Evolutionary conservation across 2,888 invertebrate genomes (phyloP).

Genomic region (Callyntrura sp.): DNA sequence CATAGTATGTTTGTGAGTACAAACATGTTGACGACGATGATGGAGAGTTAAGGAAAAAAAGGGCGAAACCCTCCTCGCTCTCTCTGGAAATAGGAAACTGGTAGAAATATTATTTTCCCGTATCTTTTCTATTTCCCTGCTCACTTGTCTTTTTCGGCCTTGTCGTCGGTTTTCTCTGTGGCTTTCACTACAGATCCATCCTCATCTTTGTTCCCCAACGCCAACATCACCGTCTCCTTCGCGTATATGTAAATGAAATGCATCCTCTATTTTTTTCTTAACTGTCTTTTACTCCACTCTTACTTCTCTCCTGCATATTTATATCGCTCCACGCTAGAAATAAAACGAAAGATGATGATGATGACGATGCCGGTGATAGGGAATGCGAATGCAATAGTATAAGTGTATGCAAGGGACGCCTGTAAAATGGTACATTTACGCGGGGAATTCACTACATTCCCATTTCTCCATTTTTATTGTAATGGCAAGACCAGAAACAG

Average conservation of each 20-base stretch:
- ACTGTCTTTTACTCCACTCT: conserved; percentile 16
- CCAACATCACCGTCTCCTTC: conserved; percentile 25
- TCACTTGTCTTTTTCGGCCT: conserved; percentile 75
- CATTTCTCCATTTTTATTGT: conserved; percentile 31
- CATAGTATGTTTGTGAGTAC: not conserved
- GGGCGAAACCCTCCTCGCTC: conserved; percentile 72
- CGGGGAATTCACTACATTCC: conserved; percentile 23
- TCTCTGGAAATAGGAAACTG: conserved; percentile 28
- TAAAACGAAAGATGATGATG: no score
- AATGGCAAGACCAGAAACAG: not conserved
- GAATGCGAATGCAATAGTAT: no score
- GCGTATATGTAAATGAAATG: conserved; percentile 71
- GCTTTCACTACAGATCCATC: conserved; percentile 68
- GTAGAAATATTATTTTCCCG: conserved; percentile 68
- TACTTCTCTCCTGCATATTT: conserved; percentile 57
- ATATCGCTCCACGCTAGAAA: not conserved
- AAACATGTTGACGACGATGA: conserved; percentile 45
- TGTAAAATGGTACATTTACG: not conserved
- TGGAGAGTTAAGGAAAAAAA: conserved; percentile 55
- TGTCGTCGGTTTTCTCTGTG: conserved; percentile 78
- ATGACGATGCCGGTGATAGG: no score
- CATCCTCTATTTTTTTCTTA: conserved; percentile 33
- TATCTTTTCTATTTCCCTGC: conserved; percentile 51
- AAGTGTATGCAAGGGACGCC: not conserved
- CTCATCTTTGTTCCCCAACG: conserved; percentile 2